These are phyloP conservation scores for Lamellibrachia columna DNA, from an alignment of 2,888 invertebrate genomes.

Conservation along the genomic window DNA sequence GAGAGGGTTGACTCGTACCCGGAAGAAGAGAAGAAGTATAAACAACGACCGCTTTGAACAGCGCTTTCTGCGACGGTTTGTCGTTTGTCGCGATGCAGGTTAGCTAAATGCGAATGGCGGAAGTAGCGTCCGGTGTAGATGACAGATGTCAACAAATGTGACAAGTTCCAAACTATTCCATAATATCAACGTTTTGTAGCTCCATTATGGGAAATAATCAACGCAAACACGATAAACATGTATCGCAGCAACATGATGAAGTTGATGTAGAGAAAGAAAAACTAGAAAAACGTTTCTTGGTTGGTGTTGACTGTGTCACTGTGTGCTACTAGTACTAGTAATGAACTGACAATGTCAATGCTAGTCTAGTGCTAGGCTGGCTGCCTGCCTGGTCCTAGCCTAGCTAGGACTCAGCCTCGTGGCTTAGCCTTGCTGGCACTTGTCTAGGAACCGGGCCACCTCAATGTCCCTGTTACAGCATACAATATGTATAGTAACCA, in stretches of 20 bases:
- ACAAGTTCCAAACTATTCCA: not conserved
- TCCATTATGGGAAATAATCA: not conserved
- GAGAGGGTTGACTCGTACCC: too few relatives aligned
- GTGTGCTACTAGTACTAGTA: too few relatives aligned
- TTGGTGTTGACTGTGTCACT: not conserved
- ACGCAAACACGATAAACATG: not conserved
- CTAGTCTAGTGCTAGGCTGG: not conserved
- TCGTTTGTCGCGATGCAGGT: not conserved
- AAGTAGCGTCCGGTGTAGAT: not conserved
- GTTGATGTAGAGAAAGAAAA: not conserved
- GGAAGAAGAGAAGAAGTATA: too few relatives aligned
- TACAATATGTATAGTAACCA: too few relatives aligned
- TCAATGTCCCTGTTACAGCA: too few relatives aligned
- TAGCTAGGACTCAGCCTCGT: too few relatives aligned
- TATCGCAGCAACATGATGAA: not conserved
- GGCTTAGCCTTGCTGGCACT: too few relatives aligned
- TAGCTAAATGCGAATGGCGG: not conserved
- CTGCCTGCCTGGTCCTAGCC: not conserved
- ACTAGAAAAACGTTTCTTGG: not conserved
- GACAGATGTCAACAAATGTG: not conserved
- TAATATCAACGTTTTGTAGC: not conserved
- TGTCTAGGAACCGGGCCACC: too few relatives aligned
- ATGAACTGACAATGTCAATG: too few relatives aligned
- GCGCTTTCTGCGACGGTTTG: not conserved
- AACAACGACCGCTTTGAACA: too few relatives aligned